Conservation (phyloP, 2,888 invertebrate genomes). For the Mythimna albipuncta region DNA sequence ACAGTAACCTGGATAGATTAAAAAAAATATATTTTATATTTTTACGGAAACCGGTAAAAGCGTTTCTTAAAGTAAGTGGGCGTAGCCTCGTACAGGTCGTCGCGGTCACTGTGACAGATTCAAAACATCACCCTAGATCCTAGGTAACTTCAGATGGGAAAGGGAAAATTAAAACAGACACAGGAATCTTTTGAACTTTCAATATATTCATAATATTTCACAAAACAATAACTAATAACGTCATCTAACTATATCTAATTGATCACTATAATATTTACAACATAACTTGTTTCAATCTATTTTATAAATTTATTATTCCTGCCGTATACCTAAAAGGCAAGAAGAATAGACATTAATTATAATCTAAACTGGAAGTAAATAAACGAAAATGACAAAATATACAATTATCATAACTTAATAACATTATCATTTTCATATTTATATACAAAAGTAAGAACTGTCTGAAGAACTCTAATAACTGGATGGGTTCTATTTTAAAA, state of each 20-base stretch:
- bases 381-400: conserved; percentile 76
- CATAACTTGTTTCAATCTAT: conserved; percentile 57
- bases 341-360: conserved; percentile 50
- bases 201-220: conserved; percentile 89
- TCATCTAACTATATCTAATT: conserved; percentile 78
- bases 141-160: not conserved
- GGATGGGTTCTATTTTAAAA: not conserved
- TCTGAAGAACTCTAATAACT: not conserved
- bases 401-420: conserved; percentile 69
- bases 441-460: conserved; percentile 67
- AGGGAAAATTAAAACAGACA: conserved; percentile 67
- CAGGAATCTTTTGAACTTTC: conserved; percentile 82
- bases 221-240: conserved; percentile 88
- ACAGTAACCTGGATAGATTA: too few species aligned
- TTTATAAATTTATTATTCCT: conserved; percentile 48
- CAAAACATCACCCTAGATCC: too few species aligned
- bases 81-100: too few species aligned
- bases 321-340: conserved; percentile 50
- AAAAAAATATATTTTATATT: too few species aligned
- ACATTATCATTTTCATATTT: conserved; percentile 70
- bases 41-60: too few species aligned
- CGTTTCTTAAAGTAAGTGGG: too few species aligned
- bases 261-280: conserved; percentile 85
- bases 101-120: too few species aligned
- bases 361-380: conserved; percentile 56